Evolutionary conservation across 2,888 invertebrate genomes (phyloP).

Genomic region (Sphecodes monilicornis): DNA sequence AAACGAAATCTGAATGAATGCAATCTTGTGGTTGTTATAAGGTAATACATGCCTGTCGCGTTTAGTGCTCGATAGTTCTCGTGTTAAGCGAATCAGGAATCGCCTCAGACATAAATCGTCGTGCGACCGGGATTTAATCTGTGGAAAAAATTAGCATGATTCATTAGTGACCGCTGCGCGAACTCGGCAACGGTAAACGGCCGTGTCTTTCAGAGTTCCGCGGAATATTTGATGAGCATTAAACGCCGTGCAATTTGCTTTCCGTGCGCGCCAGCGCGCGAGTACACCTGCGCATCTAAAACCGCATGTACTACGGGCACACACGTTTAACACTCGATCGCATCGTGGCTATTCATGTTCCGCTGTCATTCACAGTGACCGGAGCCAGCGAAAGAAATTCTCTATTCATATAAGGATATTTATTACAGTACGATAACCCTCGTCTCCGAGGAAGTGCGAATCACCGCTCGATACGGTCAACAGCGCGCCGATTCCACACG

Average conservation of each 20-base stretch:
- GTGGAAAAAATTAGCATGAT: not conserved
- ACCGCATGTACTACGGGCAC: not conserved
- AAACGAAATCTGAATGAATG: too few relatives aligned
- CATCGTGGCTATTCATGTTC: constrained; percentile 27
- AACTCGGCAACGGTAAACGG: not conserved
- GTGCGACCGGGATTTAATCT: not conserved
- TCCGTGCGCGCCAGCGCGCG: constrained; percentile 10
- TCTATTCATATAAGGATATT: constrained; percentile 30
- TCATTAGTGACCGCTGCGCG: not conserved
- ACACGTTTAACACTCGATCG: constrained; percentile 41
- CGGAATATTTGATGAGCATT: constrained; percentile 10
- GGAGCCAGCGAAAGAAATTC: constrained; percentile 13
- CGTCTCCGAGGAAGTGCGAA: not conserved
- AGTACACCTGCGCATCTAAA: not conserved
- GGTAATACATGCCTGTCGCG: too few relatives aligned
- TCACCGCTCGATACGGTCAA: not conserved
- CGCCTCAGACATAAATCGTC: not conserved
- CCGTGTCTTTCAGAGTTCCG: not conserved
- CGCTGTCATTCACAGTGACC: constrained; percentile 7
- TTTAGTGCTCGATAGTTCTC: too few relatives aligned
- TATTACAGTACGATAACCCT: constrained; percentile 16
- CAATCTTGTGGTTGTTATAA: too few relatives aligned
- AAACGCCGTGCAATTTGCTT: constrained; percentile 13
- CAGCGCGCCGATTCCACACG: not conserved
- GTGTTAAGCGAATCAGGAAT: not conserved